These are phyloP conservation scores for Proisotoma minuta DNA, from an alignment of 2,888 invertebrate species.

Conservation along the genomic window DNA sequence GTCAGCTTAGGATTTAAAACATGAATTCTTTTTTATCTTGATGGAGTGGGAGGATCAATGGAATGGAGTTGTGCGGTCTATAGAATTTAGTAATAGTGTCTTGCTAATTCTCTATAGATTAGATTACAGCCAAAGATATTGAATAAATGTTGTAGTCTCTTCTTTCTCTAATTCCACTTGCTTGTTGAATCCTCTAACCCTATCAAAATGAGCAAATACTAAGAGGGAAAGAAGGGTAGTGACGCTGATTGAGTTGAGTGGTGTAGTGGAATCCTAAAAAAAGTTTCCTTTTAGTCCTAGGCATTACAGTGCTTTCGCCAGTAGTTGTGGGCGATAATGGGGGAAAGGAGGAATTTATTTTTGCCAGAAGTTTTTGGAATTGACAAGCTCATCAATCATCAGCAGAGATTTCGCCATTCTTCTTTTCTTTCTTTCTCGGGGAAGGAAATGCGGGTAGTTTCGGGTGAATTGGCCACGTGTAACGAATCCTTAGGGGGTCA, in stretches of 20 bases:
- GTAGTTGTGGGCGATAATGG: neutral
- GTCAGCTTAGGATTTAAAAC: too few species aligned
- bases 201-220: too few species aligned
- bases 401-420: neutral
- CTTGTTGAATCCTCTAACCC: too few species aligned
- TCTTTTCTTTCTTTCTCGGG: too few species aligned
- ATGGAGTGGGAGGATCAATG: neutral
- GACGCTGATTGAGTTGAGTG: neutral
- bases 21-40: neutral
- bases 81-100: too few species aligned
- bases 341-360: slow-evolving; percentile 8
- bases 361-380: neutral
- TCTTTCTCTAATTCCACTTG: too few species aligned
- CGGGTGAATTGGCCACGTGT: slow-evolving; percentile 28
- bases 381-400: slow-evolving; percentile 5
- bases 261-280: neutral
- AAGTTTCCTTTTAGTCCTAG: too few species aligned
- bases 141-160: too few species aligned
- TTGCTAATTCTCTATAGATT: neutral
- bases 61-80: neutral
- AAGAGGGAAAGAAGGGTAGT: too few species aligned
- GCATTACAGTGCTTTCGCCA: too few species aligned
- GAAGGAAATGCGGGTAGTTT: neutral
- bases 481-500: slow-evolving; percentile 32
- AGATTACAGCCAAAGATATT: neutral